phyloP scores from a whole-genome alignment of 1,140 invertebrate species.

The Chrysomallon squamiferum region DNA sequence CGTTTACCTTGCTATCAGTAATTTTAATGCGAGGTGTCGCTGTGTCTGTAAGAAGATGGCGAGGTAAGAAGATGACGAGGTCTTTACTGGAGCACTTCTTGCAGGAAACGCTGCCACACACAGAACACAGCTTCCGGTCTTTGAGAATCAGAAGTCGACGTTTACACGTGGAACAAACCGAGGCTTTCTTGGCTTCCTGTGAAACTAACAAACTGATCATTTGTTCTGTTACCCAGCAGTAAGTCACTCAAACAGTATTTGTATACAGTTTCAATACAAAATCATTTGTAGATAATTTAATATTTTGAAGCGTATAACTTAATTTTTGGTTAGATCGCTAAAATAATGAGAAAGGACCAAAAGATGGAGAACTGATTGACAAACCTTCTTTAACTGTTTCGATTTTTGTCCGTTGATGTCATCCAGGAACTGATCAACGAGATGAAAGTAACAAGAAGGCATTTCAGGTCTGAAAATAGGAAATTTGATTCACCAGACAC shows the following conservation, averaged over 20 bases:
- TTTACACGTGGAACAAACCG: background rate
- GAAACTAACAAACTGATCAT: background rate
- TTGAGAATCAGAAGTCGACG: background rate
- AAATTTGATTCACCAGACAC: background rate
- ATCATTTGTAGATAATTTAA: background rate
- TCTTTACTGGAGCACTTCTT: background rate
- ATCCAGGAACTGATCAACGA: background rate
- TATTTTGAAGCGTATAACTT: background rate
- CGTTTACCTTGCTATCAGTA: too few relatives aligned
- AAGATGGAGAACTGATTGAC: background rate
- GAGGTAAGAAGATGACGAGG: background rate
- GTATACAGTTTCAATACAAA: background rate
- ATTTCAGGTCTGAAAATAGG: too few relatives aligned
- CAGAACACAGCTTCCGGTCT: background rate
- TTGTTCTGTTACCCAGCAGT: background rate
- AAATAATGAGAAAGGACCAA: background rate
- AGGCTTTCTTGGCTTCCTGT: background rate
- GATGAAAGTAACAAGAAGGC: background rate
- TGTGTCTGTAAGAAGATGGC: too few relatives aligned
- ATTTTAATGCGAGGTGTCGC: too few relatives aligned
- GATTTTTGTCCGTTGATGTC: background rate
- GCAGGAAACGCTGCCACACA: background rate
- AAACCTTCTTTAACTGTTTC: background rate
- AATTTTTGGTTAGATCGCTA: background rate
- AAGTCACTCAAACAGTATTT: background rate